Percentiles rank a stretch among this genome's conserved stretches.
Conservation (phyloP, 2,888 invertebrate genomes). For the Morpho achilles region DNA sequence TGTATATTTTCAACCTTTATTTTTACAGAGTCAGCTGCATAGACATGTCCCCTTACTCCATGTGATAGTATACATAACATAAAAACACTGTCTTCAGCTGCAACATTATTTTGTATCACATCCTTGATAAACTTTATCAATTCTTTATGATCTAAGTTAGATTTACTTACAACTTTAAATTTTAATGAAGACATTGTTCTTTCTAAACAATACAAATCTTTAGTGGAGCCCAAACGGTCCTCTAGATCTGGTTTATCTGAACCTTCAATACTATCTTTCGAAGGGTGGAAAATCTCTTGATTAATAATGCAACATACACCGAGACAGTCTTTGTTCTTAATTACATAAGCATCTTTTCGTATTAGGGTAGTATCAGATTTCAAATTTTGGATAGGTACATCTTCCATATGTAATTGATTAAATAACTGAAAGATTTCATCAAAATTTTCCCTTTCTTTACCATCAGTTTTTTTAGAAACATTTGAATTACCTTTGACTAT, state of each 20-base stretch:
- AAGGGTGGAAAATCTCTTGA: constrained; percentile 62
- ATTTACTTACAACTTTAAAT: constrained; percentile 50
- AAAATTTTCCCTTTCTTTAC: constrained; percentile 36
- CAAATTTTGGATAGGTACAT: constrained; percentile 36
- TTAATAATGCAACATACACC: constrained; percentile 68
- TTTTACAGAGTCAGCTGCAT: constrained; percentile 62
- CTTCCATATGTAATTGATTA: constrained; percentile 38
- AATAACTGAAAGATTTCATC: constrained; percentile 42
- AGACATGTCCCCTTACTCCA: constrained; percentile 63
- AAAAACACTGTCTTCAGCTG: constrained; percentile 56
- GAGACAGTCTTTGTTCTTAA: constrained; percentile 51
- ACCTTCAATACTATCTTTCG: constrained; percentile 49
- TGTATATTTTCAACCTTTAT: constrained; percentile 62
- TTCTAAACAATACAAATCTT: constrained; percentile 46
- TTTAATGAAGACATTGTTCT: constrained; percentile 55
- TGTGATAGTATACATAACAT: constrained; percentile 68
- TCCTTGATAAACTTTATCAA: constrained; percentile 52
- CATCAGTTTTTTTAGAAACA: constrained; percentile 26
- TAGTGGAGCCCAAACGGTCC: constrained; percentile 50
- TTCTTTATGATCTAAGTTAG: constrained; percentile 49
- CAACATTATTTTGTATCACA: constrained; percentile 44
- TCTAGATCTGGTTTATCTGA: constrained; percentile 34
- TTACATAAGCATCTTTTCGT: constrained; percentile 45
- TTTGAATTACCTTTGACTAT: constrained; percentile 28
- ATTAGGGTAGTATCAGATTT: constrained; percentile 47